Evolutionary conservation across 2,113 vertebrate genomes (phyloP), one percentile per base, ranked within the genome.

Genomic region (Catharus bicknelli): DNA sequence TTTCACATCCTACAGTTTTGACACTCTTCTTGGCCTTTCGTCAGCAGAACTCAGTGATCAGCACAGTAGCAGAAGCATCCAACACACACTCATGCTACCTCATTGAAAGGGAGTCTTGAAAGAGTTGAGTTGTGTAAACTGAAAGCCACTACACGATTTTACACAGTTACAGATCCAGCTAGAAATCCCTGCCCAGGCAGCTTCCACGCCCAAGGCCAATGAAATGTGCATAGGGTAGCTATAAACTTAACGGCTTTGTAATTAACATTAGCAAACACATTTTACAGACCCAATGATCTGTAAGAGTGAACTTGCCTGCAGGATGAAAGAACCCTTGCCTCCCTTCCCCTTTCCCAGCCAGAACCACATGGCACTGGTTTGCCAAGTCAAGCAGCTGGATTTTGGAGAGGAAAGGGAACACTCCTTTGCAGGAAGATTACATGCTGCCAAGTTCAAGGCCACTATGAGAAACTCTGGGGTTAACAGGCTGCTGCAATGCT

Each of bases 261-360:
- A 95, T 92, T 92, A 91, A 91, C 85, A 64, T 93, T 88, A 86
- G 84, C 59, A 77, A 94, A 94, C 72, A 73, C 83, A 86, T 80
- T 93, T 95, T 92, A 88, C 90, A 94, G 75, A 86, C 82, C 91
- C 87, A 93, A 38, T 90, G 91, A 81, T 57, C 66, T 62, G 82
- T 91, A 90, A 91, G 67, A 80, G n/a, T 11, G 34, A 87, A 82
- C n/a, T 66, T 83, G 87, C 78, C 79, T 3, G 6, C 29, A 70
- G 90, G 87, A 51, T 83, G 40, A 55, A 80, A 58, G 62, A 88
- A n/a, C 26, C 47, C 9, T 86, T 40, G 69, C 77, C 50, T 73
- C 40, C 11, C 25, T 53, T 90, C 47, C 38, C 62, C 20, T 13
- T n/a, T 36, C 43, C 38, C 91, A 74, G 55, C 2, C 58, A 87